A percentile compares a stretch with the other conserved stretches of the same genome.
Evolutionary conservation across 2,888 invertebrate genomes (phyloP).

Genomic region (Oscheius sp.): DNA sequence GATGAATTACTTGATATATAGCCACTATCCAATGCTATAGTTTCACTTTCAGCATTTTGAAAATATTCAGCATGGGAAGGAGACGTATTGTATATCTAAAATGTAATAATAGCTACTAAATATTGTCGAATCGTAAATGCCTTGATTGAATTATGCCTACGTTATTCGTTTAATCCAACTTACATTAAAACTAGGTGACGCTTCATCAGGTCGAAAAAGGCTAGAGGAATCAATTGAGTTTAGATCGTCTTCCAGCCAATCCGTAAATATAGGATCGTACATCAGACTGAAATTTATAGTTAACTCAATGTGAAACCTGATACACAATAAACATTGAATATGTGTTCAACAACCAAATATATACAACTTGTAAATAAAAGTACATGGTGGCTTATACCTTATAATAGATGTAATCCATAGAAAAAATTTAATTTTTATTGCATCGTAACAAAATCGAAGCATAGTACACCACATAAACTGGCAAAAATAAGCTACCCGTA

Average conservation of each 20-base stretch:
- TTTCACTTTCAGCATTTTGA: neutral
- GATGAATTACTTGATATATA: conserved; percentile 28
- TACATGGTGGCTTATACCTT: neutral
- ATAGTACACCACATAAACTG: too few species aligned
- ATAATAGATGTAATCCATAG: neutral
- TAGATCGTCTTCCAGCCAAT: conserved; percentile 7
- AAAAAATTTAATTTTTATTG: neutral
- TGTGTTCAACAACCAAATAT: neutral
- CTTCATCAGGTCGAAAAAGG: conserved; percentile 9
- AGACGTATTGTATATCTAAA: neutral
- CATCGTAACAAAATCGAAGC: neutral
- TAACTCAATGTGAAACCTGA: neutral
- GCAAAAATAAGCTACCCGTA: too few species aligned
- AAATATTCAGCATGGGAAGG: neutral
- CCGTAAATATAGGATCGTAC: neutral
- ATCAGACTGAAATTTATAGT: neutral
- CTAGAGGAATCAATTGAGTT: neutral
- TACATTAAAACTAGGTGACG: neutral
- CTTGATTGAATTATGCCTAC: too few species aligned
- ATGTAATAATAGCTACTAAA: neutral
- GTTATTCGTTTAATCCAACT: neutral
- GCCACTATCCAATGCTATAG: conserved; percentile 1
- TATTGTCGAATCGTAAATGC: neutral
- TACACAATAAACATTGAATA: neutral
- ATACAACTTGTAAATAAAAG: neutral